Base-by-base conservation (phyloP, 2,888 invertebrate species). In the Druceiella hillmani region DNA sequence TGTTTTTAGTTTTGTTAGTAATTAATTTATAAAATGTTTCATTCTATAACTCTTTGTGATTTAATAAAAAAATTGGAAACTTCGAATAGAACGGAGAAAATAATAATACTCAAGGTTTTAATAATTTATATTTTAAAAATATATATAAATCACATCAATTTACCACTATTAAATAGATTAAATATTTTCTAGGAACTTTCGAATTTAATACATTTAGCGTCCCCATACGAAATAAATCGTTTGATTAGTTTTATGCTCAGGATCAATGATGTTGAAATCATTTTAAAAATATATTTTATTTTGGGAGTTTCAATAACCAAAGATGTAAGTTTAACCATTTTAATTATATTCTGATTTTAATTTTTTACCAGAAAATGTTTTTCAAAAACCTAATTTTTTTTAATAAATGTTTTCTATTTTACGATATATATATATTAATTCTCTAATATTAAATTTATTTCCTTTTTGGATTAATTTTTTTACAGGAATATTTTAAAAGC, bases 211-310 rank as follows among this genome's bases (percentile, higher is more conserved):
- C 45, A 50, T 32, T 43, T 47, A 39, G 41, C 46, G 9, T 46
- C 47, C 7, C 46, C 48, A 49, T 42, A 41, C 13, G 54, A 62
- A 44, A 37, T 64, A 32, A 39, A 50, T 32, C 44, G 45, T 30
- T 38, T 60, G 14, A 43, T 67, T 33, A 59, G 62, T 43, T 41
- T 59, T 22, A 39, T 66, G 30, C 52, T 53, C 33, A 49, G 46
- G 10, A 55, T 53, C 6, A 45, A 52, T 15, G 57, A 66, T 32
- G 40, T 49, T 5, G 54, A 59, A 28, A 36, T 57, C 25, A 56
- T 60, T 52, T 44, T 56, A 13, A 61, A 61, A 53, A 30, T 64
- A 43, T 56, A 64, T 47, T 56, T 57, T 15, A 48, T 58, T 11
- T 48, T 68, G 38, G 57, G 62, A 9, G 49, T 53, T 3, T 54